phyloP scores from a whole-genome alignment of 2,113 vertebrate species.

The Melanerpes aurifrons region DNA sequence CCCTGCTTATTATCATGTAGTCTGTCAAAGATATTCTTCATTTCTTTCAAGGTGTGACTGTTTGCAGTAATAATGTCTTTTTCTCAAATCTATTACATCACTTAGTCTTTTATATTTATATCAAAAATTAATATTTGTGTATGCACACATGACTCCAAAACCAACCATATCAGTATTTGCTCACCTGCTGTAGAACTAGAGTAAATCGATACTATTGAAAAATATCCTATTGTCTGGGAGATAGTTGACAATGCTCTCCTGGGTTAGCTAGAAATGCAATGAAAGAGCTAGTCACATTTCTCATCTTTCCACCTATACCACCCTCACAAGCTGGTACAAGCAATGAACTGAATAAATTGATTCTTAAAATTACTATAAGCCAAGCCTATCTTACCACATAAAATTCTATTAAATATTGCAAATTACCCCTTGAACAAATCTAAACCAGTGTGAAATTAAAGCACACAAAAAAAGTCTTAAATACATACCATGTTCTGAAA shows the following conservation, averaged over 20 bases:
- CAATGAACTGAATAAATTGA: not conserved
- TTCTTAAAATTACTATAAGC: not conserved
- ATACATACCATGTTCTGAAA: not conserved
- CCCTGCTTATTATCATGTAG: not conserved
- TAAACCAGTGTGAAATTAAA: not conserved
- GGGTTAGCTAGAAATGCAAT: slow-evolving; percentile 17
- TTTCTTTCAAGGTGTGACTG: not conserved
- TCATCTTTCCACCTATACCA: not conserved
- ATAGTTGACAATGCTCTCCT: slow-evolving; percentile 1
- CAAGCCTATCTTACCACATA: not conserved
- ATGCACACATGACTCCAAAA: not conserved
- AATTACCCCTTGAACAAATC: not conserved
- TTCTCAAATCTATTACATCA: not conserved
- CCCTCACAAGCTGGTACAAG: not conserved
- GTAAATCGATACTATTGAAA: slow-evolving; percentile 42
- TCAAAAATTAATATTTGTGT: not conserved
- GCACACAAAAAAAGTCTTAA: not conserved
- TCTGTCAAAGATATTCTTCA: not conserved
- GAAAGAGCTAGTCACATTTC: not conserved
- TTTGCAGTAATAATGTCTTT: not conserved
- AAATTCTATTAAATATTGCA: not conserved
- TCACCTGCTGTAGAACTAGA: slow-evolving; percentile 54
- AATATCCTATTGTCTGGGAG: not conserved
- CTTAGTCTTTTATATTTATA: not conserved
- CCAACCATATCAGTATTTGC: slow-evolving; percentile 39